A percentile compares a stretch with the other conserved stretches of the same genome.
phyloP scores from a whole-genome alignment of 2,113 vertebrate genomes.

The Gavialis gangeticus region DNA sequence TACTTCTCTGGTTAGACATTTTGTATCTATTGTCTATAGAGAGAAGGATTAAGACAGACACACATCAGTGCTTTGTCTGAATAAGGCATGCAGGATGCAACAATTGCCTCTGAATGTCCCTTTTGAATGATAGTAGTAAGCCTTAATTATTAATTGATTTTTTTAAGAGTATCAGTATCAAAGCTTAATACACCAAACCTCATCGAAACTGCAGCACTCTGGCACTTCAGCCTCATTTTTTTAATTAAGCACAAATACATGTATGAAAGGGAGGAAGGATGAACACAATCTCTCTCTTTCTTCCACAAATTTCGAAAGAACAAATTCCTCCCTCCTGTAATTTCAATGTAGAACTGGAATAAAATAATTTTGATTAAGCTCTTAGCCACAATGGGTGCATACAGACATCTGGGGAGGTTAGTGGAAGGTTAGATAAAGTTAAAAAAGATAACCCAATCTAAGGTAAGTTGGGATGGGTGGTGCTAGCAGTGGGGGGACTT shows the following conservation, averaged over 20 bases:
- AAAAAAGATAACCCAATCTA: too few species aligned
- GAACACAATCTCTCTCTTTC: rapidly evolving
- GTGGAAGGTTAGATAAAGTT: too few species aligned
- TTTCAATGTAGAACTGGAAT: background rate
- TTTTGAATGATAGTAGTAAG: slow-evolving; percentile 38
- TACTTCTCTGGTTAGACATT: background rate
- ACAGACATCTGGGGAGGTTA: too few species aligned
- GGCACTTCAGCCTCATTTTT: slow-evolving; percentile 26
- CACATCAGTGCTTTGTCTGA: slow-evolving; percentile 1
- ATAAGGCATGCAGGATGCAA: slow-evolving; percentile 20
- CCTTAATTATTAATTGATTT: slow-evolving; percentile 63
- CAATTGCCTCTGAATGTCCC: slow-evolving; percentile 45
- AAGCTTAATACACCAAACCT: slow-evolving; percentile 55
- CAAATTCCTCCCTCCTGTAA: background rate
- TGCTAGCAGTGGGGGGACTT: too few species aligned
- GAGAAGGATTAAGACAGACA: background rate
- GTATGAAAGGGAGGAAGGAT: background rate
- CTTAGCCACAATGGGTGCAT: too few species aligned
- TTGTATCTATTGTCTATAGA: background rate
- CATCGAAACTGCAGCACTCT: slow-evolving; percentile 46
- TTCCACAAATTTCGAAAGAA: slow-evolving; percentile 6
- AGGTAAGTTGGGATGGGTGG: too few species aligned
- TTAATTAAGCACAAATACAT: slow-evolving; percentile 62
- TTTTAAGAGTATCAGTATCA: slow-evolving; percentile 59
- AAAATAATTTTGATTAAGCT: background rate